Evolutionary conservation across 2,888 invertebrate species (phyloP), one percentile per base, ranked within the genome.

Genomic region (Campopleginae sp.): DNA sequence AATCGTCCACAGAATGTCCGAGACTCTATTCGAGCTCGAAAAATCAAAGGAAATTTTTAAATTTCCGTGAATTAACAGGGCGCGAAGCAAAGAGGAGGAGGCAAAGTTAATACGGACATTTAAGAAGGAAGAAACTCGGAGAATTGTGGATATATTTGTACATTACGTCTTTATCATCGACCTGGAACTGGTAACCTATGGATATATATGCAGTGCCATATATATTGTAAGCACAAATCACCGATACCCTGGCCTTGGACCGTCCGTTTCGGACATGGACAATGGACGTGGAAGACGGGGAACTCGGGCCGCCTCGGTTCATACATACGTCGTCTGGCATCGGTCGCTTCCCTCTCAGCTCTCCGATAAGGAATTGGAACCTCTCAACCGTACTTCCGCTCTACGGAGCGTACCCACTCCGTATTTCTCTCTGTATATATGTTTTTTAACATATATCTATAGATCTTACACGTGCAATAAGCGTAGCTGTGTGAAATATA

Each of bases 311-410:
- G 88, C 85, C 87, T 86, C 86, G 70, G 58, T 78, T 70, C 58
- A 51, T 51, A 78, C 58, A 58, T 58, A 58, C 58, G 58, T 58
- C 74, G 84, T 80, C 84, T 88, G 87, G 87, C 88, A 82, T 87
- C 74, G 86, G 89, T 87, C 66, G 70, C 65, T 76, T 82, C 82
- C 82, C 76, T 77, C 82, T 42, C 80, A 72, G 58, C 58, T 58
- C 74, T 27, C 58, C 88, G 92, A 93, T 93, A 93, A 93, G 92
- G 88, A 90, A 90, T 88, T 89, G 89, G 89, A 91, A 87, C 88
- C 89, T 90, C 88, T 89, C 88, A 89, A 93, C 91, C 92, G 90
- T 92, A 88, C 89, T 92, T 93, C 92, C 93, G 92, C 86, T 88
- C 85, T 66, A 86, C 78, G 54, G 86, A 77, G 66, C 76, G 68